Base-by-base conservation (phyloP, 2,113 vertebrate genomes). In the Puffinus mauretanicus region DNA sequence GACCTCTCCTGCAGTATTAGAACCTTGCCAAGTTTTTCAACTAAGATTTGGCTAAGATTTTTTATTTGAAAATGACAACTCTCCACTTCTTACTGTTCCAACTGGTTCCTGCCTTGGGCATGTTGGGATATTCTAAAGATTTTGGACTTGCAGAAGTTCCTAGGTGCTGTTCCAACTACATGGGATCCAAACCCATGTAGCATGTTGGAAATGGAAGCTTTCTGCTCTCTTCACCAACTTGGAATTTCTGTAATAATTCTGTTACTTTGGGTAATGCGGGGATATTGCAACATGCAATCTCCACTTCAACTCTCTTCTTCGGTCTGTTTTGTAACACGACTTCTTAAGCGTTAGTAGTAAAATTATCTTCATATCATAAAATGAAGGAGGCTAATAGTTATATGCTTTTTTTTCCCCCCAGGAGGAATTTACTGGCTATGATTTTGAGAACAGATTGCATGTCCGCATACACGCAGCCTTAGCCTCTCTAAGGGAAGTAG, bases 391-490 rank as follows among this genome's bases (percentile, higher is more conserved):
- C 46, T 80, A 40, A 36, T 64, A 60, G 44, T 16, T 49, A 6
- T 8, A 77, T 94, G 11, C 42, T 3, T 4, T 20, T 20, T 27
- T 86, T 70, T 11, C 47, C 9, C 0, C 2, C 34, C 21, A 99
- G 99, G 99, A 99, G 97, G 99, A 99, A 90, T 99, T 99, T 84
- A 97, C 98, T 69, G 99, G 99, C 96, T 99, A 99, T 79, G 99
- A 99, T 97, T 99, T 99, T 97, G 99, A 99, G 97, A 99, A 99
- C 98, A 98, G 99, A 97, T 97, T 99, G 95, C 99, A 99, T 16
- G 99, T 99, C 51, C 99, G 99, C 94, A 99, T 99, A 96, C 99
- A 99, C 2, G 99, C 99, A 82, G 99, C 99, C 58, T 98, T 99
- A 95, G 99, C 99, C 51, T 99, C 99, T 58, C 94, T 99, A 86